These are phyloP conservation scores for Oxyruncus cristatus DNA, from an alignment of 2,113 vertebrate genomes.

Conservation along the genomic window DNA sequence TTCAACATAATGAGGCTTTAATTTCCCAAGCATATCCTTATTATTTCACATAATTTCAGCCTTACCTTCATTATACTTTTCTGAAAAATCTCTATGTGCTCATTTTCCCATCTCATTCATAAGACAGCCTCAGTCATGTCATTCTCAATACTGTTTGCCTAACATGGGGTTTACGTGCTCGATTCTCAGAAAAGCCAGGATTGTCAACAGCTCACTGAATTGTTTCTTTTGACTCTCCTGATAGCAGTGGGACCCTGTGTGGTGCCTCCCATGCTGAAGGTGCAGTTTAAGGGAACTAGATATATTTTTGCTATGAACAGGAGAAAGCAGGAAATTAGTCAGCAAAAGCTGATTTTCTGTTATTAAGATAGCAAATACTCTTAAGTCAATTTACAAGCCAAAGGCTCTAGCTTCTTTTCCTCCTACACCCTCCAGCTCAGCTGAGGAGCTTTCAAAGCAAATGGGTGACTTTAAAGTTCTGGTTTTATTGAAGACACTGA, in stretches of 20 bases:
- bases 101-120: neutral
- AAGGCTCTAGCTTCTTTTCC: neutral
- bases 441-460: conserved; percentile 13
- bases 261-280: neutral
- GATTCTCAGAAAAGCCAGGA: neutral
- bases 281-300: neutral
- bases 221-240: neutral
- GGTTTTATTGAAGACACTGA: neutral
- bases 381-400: neutral
- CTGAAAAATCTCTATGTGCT: neutral
- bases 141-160: neutral
- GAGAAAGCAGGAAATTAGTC: neutral
- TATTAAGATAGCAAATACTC: neutral
- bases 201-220: neutral
- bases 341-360: neutral
- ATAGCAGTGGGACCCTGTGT: neutral
- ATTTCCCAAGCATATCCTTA: neutral
- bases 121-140: neutral
- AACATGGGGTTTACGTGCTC: neutral
- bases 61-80: neutral
- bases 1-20: neutral
- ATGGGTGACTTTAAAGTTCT: conserved; percentile 10
- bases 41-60: neutral
- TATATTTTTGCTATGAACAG: neutral
- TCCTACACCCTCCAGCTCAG: neutral